These are phyloP conservation scores for Zaprionus camerounensis DNA, from an alignment of 1,140 invertebrate genomes.

Conservation along the genomic window DNA sequence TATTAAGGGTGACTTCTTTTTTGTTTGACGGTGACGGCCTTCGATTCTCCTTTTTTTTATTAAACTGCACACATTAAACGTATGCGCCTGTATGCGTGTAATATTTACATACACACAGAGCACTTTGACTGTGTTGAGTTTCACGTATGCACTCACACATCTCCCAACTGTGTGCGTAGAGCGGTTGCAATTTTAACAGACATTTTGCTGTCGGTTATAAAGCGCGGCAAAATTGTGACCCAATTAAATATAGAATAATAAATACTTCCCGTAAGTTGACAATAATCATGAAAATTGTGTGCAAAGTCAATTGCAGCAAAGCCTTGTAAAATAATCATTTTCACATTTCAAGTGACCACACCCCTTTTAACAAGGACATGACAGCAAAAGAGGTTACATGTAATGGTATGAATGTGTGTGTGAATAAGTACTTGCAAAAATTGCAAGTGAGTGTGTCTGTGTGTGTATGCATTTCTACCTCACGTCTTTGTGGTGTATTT, in stretches of 20 bases:
- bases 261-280: background rate
- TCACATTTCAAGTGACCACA: conserved; percentile 15
- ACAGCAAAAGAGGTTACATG: conserved; percentile 4
- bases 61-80: conserved; percentile 19
- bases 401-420: background rate
- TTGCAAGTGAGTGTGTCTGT: background rate
- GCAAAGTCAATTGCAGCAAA: background rate
- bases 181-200: conserved; percentile 32
- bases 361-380: conserved; percentile 16
- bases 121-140: background rate
- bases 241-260: conserved; percentile 10
- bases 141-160: conserved; percentile 8
- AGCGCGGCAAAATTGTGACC: conserved; percentile 42
- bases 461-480: conserved; percentile 1
- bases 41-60: conserved; percentile 24
- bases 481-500: background rate
- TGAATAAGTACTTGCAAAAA: background rate
- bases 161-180: background rate
- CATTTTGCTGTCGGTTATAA: conserved; percentile 13
- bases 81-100: conserved; percentile 7
- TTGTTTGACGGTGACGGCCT: conserved; percentile 25
- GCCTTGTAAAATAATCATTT: background rate
- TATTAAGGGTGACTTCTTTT: conserved; percentile 2
- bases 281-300: background rate
- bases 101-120: conserved; percentile 2